Percentiles rank a stretch among this genome's conserved stretches.
These are phyloP conservation scores for Orchesella cincta DNA, from an alignment of 1,140 invertebrate species.

Conservation along the genomic window DNA sequence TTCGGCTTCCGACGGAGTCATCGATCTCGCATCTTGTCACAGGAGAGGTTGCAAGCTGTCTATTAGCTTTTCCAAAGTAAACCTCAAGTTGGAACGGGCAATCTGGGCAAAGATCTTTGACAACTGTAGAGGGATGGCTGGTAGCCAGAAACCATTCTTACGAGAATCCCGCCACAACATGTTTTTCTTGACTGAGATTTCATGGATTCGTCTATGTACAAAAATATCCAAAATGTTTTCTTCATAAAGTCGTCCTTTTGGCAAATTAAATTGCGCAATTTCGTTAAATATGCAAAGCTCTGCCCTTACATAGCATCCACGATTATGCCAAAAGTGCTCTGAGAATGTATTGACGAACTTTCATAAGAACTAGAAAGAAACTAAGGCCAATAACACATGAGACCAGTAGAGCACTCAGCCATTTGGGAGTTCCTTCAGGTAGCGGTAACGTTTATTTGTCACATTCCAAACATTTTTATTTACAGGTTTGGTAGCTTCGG, in stretches of 20 bases:
- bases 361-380: slow-evolving; percentile 57
- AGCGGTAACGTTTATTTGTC: slow-evolving; percentile 43
- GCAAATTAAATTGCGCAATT: background rate
- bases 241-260: too few relatives aligned
- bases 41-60: slow-evolving; percentile 59
- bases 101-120: slow-evolving; percentile 58
- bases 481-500: slow-evolving; percentile 46
- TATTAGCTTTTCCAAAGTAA: slow-evolving; percentile 56
- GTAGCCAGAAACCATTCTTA: slow-evolving; percentile 59
- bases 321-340: slow-evolving; percentile 57
- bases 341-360: slow-evolving; percentile 56
- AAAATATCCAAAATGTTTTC: background rate
- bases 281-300: background rate
- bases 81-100: slow-evolving; percentile 58
- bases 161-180: slow-evolving; percentile 56
- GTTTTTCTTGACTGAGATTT: slow-evolving; percentile 56
- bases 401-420: slow-evolving; percentile 53
- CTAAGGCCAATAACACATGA: slow-evolving; percentile 54
- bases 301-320: slow-evolving; percentile 59
- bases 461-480: slow-evolving; percentile 51
- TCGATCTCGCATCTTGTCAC: slow-evolving; percentile 57
- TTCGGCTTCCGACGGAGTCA: slow-evolving; percentile 56
- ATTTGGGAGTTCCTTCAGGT: slow-evolving; percentile 54
- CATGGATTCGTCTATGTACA: slow-evolving; percentile 56
- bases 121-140: slow-evolving; percentile 59